phyloP scores from a whole-genome alignment of 2,888 invertebrate genomes.

The Crioceris asparagi region DNA sequence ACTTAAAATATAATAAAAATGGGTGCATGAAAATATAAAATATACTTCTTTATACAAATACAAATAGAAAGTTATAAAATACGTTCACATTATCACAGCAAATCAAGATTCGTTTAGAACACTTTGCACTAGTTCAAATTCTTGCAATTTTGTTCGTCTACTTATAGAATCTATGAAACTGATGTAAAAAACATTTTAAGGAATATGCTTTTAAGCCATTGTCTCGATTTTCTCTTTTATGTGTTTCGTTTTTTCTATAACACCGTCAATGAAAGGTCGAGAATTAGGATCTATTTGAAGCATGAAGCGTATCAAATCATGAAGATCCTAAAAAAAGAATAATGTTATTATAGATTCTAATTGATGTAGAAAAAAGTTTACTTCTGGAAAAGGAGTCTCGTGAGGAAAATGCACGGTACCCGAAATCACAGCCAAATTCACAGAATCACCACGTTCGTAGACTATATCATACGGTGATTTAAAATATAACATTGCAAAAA shows the following conservation, averaged over 20 bases:
- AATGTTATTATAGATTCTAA: not conserved
- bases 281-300: conserved; percentile 65
- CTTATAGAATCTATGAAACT: no score
- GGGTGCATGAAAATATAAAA: no score
- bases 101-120: no score
- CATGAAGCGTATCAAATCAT: conserved; percentile 58
- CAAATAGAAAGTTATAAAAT: no score
- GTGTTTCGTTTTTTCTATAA: conserved; percentile 52
- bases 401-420: conserved; percentile 63
- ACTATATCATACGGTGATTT: conserved; percentile 77
- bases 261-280: conserved; percentile 63
- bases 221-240: conserved; percentile 47
- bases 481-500: conserved; percentile 77
- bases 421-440: conserved; percentile 73
- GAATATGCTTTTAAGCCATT: conserved; percentile 46
- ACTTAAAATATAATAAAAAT: no score
- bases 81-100: no score
- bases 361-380: conserved; percentile 22
- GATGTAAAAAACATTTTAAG: no score
- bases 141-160: no score
- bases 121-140: no score
- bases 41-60: no score
- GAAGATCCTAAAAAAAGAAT: conserved; percentile 47
- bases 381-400: conserved; percentile 52
- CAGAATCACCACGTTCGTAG: conserved; percentile 76